Conservation (phyloP, 2,113 vertebrate genomes). For the Antigone vipio region DNA sequence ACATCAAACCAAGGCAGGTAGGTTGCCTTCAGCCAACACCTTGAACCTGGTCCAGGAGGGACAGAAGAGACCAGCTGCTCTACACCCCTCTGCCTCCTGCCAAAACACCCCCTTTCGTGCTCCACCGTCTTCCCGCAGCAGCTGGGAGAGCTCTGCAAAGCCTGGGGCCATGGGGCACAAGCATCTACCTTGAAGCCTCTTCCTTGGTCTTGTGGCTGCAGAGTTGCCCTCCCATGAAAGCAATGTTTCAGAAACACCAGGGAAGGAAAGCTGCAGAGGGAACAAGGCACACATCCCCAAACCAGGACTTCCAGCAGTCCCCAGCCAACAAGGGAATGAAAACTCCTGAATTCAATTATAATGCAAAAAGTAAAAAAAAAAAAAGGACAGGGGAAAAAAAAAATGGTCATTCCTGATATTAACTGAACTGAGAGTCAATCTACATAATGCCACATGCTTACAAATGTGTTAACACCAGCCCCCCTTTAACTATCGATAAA, state of each 20-base stretch:
- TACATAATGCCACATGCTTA: accelerated
- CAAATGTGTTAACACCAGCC: not conserved
- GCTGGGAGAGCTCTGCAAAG: not conserved
- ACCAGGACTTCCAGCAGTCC: not conserved
- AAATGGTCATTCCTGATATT: not conserved
- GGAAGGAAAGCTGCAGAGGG: not conserved
- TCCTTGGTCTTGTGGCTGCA: not conserved
- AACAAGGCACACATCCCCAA: not conserved
- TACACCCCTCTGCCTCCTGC: not conserved
- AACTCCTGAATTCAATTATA: not conserved
- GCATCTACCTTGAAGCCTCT: not conserved
- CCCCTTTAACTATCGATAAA: not conserved
- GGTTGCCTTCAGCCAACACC: not conserved
- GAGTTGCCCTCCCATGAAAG: not conserved
- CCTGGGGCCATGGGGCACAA: accelerated
- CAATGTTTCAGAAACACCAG: accelerated
- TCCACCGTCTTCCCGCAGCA: not conserved
- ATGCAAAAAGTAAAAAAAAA: not conserved
- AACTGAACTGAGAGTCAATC: not conserved
- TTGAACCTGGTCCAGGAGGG: not conserved
- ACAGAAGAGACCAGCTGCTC: not conserved
- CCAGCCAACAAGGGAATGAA: not conserved
- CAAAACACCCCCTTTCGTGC: not conserved
- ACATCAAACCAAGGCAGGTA: not conserved
- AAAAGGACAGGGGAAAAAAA: accelerated